Percentiles rank a stretch among this genome's conserved stretches.
Evolutionary conservation across 2,888 invertebrate species (phyloP).

Genomic region (Ornithoptera alexandrae): DNA sequence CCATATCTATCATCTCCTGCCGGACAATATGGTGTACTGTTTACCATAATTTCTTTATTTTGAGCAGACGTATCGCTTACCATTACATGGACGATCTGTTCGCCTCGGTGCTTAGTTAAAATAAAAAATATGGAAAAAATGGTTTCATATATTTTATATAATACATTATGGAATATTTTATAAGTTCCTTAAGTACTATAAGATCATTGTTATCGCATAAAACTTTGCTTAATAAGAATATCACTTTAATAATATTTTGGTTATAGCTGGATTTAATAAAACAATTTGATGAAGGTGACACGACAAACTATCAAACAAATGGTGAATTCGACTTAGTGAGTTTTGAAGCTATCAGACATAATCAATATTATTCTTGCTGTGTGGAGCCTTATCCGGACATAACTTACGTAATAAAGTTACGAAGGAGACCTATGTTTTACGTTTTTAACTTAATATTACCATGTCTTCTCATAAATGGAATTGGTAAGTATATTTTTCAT

Average conservation of each 20-base stretch:
- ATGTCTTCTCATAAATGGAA: slow-evolving; percentile 90
- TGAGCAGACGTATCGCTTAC: no score
- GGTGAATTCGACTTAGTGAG: slow-evolving; percentile 92
- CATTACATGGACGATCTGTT: no score
- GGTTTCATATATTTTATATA: no score
- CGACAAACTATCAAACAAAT: slow-evolving; percentile 94
- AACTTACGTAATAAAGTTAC: slow-evolving; percentile 87
- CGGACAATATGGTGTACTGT: no score
- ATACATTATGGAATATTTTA: no score
- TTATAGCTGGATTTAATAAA: slow-evolving; percentile 85
- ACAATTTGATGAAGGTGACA: slow-evolving; percentile 90
- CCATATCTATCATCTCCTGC: no score
- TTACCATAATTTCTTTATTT: no score
- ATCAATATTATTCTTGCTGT: slow-evolving; percentile 89
- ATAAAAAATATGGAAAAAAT: no score
- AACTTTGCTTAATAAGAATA: background rate
- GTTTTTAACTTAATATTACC: slow-evolving; percentile 92
- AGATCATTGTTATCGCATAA: no score
- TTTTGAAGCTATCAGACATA: slow-evolving; percentile 86
- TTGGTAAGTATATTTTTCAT: slow-evolving; percentile 78
- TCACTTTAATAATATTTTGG: background rate
- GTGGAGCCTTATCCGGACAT: slow-evolving; percentile 91
- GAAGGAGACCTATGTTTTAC: slow-evolving; percentile 89
- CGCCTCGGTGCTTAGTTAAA: no score
- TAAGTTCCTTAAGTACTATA: no score